Conservation (phyloP, 2,113 vertebrate genomes). For the Charadrius vociferus region DNA sequence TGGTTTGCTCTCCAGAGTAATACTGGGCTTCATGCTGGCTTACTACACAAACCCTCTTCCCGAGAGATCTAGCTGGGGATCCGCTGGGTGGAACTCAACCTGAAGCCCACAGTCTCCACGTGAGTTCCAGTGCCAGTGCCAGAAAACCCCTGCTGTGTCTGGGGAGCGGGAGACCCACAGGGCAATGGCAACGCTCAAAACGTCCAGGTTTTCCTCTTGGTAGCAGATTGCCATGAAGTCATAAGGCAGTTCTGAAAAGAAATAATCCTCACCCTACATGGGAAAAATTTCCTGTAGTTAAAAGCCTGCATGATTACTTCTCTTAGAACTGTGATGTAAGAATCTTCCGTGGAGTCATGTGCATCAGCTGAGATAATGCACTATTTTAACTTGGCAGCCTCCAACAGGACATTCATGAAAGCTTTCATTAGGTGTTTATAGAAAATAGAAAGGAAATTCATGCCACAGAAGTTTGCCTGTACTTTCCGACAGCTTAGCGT, state of each 20-base stretch:
- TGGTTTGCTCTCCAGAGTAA: background rate
- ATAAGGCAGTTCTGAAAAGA: background rate
- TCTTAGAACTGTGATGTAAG: background rate
- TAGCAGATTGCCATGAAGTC: background rate
- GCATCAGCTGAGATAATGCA: constrained; percentile 47
- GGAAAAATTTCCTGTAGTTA: background rate
- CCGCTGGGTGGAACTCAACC: background rate
- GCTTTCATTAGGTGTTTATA: constrained; percentile 40
- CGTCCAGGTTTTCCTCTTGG: background rate
- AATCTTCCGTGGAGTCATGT: background rate
- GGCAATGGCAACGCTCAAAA: rapidly evolving
- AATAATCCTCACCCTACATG: constrained; percentile 34
- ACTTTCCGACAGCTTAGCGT: constrained; percentile 16
- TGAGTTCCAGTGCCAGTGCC: background rate
- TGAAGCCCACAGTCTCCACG: background rate
- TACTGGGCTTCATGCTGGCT: background rate
- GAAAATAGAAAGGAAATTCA: constrained; percentile 44
- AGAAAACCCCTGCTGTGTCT: rapidly evolving
- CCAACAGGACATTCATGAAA: background rate
- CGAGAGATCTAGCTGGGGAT: background rate
- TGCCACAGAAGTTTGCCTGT: constrained; percentile 54
- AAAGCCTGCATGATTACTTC: background rate
- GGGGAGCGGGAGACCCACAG: background rate
- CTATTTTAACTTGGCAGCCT: constrained; percentile 41
- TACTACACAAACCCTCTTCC: background rate